Evolutionary conservation across 1,140 invertebrate genomes (phyloP), one percentile per base, ranked within the genome.

Genomic region (Mercenaria mercenaria): DNA sequence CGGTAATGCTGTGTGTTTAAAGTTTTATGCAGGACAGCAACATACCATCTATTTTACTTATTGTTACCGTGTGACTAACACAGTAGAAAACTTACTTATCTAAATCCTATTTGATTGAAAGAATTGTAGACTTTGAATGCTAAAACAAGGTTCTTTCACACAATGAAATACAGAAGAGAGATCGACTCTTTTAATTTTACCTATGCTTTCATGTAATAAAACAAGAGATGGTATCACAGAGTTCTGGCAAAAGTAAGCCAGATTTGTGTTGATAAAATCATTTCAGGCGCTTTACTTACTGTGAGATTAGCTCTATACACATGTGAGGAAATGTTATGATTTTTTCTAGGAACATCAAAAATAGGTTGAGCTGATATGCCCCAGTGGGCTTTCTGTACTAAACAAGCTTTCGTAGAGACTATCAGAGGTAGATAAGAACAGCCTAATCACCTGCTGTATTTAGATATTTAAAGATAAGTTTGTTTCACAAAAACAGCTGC

Each of bases 231-330:
- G 61, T 26, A 20, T 2, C 15, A 72, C 23, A 72, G 26, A 1
- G n/a, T 10, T 72, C 32, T 72, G 67, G 67, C 67, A 72, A 20
- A 72, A 13, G 10, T 47, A 39, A 32, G 8, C 15, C 29, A 39
- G 34, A 39, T 72, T 72, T 72, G 11, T 72, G 15, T 72, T 72
- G 67, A 72, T 72, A 72, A 72, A 0, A 59, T 59, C 56, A 72
- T 72, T 72, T 72, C 34, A 39, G 32, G 29, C 67, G 15, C 11
- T 23, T 20, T 39, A 23, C 34, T 37, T 37, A 18, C 59, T 64
- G 59, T 15, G 34, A 72, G 34, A 72, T 72, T 72, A 20, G 34
- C 67, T 72, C 29, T 20, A 72, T 72, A 72, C 34, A 39, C n/a
- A 26, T 4, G 67, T 8, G 29, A 26, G 32, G 23, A 72, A 39